phyloP scores from a whole-genome alignment of 64 coral and sea anemone species.

The Dendronephthya gigantea region DNA sequence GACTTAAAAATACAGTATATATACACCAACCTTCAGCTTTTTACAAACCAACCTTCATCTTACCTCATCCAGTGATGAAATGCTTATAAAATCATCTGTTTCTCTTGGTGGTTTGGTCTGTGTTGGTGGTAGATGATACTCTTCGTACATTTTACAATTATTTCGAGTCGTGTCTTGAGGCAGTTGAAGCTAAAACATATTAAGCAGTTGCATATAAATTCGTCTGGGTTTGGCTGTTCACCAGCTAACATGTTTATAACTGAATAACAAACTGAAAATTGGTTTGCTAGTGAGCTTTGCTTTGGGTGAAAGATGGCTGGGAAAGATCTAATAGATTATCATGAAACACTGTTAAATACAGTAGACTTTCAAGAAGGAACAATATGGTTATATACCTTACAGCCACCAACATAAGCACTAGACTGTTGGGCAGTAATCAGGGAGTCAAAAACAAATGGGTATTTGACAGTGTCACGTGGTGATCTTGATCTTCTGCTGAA shows the following conservation, averaged over 20 bases:
- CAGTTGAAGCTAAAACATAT: constrained; percentile 48
- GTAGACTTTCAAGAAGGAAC: too few species aligned
- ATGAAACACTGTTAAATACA: too few species aligned
- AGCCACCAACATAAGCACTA: constrained; percentile 73
- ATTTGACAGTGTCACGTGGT: constrained; percentile 28
- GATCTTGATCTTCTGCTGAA: constrained; percentile 38
- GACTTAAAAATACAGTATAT: too few species aligned
- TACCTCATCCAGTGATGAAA: constrained; percentile 72
- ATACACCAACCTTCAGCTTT: neutral
- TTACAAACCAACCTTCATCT: neutral
- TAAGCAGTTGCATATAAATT: neutral
- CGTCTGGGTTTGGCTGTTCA: neutral
- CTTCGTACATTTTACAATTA: constrained; percentile 68
- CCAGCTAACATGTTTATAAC: too few species aligned
- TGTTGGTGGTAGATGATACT: constrained; percentile 73
- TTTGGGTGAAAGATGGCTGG: neutral
- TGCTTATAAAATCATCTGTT: constrained; percentile 39
- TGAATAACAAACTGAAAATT: too few species aligned
- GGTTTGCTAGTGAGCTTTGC: neutral
- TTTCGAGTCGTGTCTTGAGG: constrained; percentile 63
- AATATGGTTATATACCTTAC: constrained; percentile 53
- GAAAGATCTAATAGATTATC: neutral
- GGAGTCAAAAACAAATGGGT: constrained; percentile 80
- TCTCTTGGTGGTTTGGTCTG: constrained; percentile 40
- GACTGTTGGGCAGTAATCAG: constrained; percentile 39